Evolutionary conservation across 2,113 vertebrate genomes (phyloP).

Genomic region (Phyllostomus hastatus): DNA sequence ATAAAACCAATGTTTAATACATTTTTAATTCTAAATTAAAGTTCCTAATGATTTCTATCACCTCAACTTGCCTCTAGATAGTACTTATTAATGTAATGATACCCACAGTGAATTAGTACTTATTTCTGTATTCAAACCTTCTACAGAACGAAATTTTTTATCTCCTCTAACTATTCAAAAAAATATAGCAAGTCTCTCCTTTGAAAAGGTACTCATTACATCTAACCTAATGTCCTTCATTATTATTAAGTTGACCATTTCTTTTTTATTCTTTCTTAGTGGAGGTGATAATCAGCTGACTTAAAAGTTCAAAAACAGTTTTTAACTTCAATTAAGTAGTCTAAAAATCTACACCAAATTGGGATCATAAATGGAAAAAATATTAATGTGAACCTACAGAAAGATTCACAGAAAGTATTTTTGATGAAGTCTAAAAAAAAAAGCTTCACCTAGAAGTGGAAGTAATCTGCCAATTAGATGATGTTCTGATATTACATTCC

Average conservation of each 20-base stretch:
- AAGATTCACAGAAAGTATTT: not conserved
- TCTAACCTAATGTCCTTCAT: not conserved
- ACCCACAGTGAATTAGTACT: not conserved
- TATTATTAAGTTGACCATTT: not conserved
- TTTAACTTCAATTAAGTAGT: not conserved
- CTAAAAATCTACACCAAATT: not conserved
- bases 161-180: not conserved
- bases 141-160: not conserved
- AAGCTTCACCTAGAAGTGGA: not conserved
- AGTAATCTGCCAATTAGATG: not conserved
- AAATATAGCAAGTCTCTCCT: not conserved
- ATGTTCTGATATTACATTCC: not conserved
- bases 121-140: not conserved
- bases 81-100: not conserved
- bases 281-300: not conserved
- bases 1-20: not conserved
- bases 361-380: not conserved
- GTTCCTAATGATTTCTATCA: slow-evolving; percentile 15
- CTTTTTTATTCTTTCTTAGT: slow-evolving; percentile 11
- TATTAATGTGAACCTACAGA: not conserved
- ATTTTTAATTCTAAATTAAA: slow-evolving; percentile 32
- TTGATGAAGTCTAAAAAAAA: not conserved
- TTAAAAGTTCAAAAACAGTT: not conserved
- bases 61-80: not conserved
- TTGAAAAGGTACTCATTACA: not conserved